Percentiles rank a stretch among this genome's conserved stretches.
Evolutionary conservation across 2,797 vertebrate species (phyloP).

Genomic region (Chaunax sp.): DNA sequence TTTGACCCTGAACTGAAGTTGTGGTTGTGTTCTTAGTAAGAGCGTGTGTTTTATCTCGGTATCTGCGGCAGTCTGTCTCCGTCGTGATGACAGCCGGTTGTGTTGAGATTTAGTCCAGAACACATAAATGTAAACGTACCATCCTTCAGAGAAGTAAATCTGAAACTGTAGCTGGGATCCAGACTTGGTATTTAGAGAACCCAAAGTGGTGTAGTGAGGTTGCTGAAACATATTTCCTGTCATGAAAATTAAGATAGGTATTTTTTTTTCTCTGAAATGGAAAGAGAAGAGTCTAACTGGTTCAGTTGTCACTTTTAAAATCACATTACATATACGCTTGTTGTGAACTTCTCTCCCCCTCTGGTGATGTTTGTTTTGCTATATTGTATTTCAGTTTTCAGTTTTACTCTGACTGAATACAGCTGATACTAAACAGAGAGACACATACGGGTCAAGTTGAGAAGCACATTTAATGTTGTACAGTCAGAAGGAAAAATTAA

Average conservation of each 20-base stretch:
- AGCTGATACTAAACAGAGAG: no score
- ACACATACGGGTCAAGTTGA: no score
- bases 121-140: conserved; percentile 24
- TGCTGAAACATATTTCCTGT: conserved; percentile 36
- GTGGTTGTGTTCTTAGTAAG: conserved; percentile 1
- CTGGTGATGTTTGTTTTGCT: background rate
- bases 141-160: background rate
- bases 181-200: conserved; percentile 27
- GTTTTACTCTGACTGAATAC: background rate
- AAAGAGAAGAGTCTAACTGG: background rate
- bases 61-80: conserved; percentile 17
- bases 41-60: conserved; percentile 25
- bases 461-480: no score
- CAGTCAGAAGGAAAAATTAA: no score
- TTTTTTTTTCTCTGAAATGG: background rate
- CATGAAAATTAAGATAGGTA: conserved; percentile 14
- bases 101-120: conserved; percentile 31
- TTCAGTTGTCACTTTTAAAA: background rate
- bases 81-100: conserved; percentile 17
- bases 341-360: background rate
- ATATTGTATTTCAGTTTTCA: background rate
- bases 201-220: conserved; percentile 10
- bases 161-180: background rate
- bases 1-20: conserved; percentile 12
- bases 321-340: background rate